These are phyloP conservation scores for Xenopus borealis DNA, from an alignment of 2,113 vertebrate genomes.

Conservation along the genomic window DNA sequence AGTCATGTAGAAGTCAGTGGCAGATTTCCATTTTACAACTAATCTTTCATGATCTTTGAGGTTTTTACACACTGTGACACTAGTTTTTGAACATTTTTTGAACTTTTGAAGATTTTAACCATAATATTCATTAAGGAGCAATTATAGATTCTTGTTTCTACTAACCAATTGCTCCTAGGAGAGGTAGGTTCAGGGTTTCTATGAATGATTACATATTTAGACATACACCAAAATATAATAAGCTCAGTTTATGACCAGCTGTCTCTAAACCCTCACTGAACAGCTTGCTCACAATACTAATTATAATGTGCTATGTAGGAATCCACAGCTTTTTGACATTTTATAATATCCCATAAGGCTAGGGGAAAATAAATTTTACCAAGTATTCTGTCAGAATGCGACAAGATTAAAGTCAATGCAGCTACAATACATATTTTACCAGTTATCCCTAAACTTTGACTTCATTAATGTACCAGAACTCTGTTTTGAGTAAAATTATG, in stretches of 20 bases:
- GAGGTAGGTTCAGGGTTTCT: no score
- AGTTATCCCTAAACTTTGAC: neutral
- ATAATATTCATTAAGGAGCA: no score
- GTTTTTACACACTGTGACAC: no score
- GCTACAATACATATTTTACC: neutral
- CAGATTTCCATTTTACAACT: no score
- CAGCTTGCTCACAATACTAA: neutral
- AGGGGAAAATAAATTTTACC: no score
- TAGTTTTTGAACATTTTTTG: no score
- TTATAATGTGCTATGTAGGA: conserved; percentile 11
- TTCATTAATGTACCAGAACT: neutral
- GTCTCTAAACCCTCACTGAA: neutral
- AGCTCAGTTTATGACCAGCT: neutral
- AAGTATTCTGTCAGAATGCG: no score
- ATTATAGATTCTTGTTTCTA: no score
- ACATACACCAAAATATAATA: neutral
- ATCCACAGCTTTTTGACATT: conserved; percentile 3
- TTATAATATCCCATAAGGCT: neutral
- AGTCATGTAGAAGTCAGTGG: no score
- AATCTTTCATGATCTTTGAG: no score
- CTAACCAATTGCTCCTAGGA: no score
- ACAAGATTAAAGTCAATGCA: neutral
- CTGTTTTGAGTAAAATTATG: conserved; percentile 14
- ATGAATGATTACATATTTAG: neutral
- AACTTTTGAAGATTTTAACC: no score